A percentile compares a stretch with the other conserved stretches of the same genome.
Evolutionary conservation across 2,113 vertebrate species (phyloP).

Genomic region (Cochlearius cochlearius): DNA sequence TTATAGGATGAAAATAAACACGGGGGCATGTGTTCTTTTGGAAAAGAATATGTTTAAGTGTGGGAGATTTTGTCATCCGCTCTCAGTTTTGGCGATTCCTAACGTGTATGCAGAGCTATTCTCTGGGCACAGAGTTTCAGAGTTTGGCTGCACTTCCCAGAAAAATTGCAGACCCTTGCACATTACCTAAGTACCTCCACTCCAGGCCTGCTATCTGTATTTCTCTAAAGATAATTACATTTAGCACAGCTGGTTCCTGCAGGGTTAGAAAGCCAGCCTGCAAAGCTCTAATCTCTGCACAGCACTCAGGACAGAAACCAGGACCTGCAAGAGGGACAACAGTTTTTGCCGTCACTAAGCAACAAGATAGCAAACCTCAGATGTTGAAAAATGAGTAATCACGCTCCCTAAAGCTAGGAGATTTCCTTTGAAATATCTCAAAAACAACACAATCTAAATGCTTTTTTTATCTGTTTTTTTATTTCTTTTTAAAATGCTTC

Average conservation of each 20-base stretch:
- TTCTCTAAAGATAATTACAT: neutral
- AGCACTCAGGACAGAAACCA: neutral
- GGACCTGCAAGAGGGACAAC: neutral
- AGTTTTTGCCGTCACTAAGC: neutral
- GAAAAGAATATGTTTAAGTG: neutral
- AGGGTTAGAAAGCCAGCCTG: neutral
- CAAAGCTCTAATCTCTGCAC: neutral
- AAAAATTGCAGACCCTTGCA: neutral
- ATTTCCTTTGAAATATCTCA: neutral
- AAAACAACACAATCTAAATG: neutral
- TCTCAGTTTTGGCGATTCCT: neutral
- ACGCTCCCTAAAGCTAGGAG: neutral
- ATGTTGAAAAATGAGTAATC: neutral
- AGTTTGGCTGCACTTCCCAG: neutral
- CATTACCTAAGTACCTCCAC: neutral
- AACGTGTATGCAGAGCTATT: fast-evolving
- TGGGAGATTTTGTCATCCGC: neutral
- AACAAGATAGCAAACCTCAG: neutral
- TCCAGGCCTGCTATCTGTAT: neutral
- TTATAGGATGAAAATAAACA: neutral
- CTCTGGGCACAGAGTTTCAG: neutral
- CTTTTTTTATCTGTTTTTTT: neutral
- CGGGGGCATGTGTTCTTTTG: fast-evolving
- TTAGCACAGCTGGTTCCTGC: neutral
- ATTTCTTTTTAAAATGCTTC: neutral